Percentiles rank a stretch among this genome's conserved stretches.
phyloP scores from a whole-genome alignment of 2,888 invertebrate species.

The Plagodis dolabraria region DNA sequence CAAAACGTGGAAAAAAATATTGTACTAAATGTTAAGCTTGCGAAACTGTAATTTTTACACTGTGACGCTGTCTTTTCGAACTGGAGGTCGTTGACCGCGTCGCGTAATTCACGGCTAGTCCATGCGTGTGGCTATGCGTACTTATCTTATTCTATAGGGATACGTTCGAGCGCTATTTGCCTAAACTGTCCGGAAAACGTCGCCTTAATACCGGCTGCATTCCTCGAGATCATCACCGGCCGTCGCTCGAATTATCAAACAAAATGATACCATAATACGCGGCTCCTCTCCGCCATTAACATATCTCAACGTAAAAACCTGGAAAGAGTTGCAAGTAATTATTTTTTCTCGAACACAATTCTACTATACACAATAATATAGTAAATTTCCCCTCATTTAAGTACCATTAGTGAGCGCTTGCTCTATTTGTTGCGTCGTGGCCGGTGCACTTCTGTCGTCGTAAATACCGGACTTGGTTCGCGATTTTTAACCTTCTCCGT shows the following conservation, averaged over 20 bases:
- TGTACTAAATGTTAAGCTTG: too few species aligned
- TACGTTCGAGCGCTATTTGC: too few species aligned
- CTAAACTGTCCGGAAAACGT: too few species aligned
- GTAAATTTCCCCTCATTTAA: slow-evolving; percentile 64
- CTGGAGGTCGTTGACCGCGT: too few species aligned
- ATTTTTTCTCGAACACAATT: slow-evolving; percentile 13
- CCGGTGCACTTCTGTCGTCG: slow-evolving; percentile 27
- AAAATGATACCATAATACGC: slow-evolving; percentile 39
- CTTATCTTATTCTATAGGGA: too few species aligned
- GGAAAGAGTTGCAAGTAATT: slow-evolving; percentile 12
- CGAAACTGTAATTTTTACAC: too few species aligned
- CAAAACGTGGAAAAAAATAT: too few species aligned
- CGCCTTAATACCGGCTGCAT: slow-evolving; percentile 16
- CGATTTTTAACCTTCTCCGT: slow-evolving; percentile 43
- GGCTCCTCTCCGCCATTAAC: slow-evolving; percentile 19
- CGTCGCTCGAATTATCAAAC: slow-evolving; percentile 41
- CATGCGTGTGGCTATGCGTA: too few species aligned
- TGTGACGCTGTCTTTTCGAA: too few species aligned
- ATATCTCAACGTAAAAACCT: slow-evolving; percentile 16
- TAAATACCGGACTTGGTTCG: slow-evolving; percentile 36
- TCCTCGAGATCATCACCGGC: slow-evolving; percentile 39
- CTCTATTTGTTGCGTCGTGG: slow-evolving; percentile 43
- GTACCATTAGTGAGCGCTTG: slow-evolving; percentile 53
- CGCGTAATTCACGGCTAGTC: too few species aligned
- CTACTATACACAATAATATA: slow-evolving; percentile 19